Evolutionary conservation across 1,140 invertebrate genomes (phyloP).

Genomic region (Drosophila kanapiae): DNA sequence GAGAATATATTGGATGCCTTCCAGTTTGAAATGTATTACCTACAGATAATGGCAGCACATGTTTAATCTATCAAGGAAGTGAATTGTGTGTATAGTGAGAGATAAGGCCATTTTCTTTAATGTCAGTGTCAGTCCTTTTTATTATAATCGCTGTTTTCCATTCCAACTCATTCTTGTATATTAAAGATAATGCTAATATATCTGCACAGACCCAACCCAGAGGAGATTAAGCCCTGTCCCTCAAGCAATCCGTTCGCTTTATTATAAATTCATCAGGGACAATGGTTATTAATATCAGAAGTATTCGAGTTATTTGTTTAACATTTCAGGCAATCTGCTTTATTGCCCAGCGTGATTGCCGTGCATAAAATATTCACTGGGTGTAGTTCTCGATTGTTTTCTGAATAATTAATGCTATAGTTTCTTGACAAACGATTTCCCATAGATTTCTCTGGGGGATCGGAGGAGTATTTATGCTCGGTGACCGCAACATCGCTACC

Average conservation of each 20-base stretch:
- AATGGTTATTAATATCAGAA: constrained; percentile 11
- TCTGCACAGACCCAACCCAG: not conserved
- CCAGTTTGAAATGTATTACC: constrained; percentile 24
- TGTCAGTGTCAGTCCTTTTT: constrained; percentile 2
- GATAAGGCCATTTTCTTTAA: constrained; percentile 9
- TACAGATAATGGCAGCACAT: not conserved
- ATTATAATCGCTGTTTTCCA: constrained; percentile 2
- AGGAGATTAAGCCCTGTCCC: constrained; percentile 16
- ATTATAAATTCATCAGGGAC: constrained; percentile 25
- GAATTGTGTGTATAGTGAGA: too few species aligned
- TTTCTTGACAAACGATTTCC: not conserved
- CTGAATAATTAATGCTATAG: constrained; percentile 27
- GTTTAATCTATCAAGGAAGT: constrained; percentile 7
- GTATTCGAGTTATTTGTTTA: constrained; percentile 27
- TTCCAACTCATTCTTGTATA: not conserved
- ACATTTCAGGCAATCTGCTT: constrained; percentile 49
- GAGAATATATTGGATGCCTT: constrained; percentile 17
- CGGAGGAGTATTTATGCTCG: constrained; percentile 39
- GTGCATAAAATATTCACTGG: constrained; percentile 24
- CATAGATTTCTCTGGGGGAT: constrained; percentile 25
- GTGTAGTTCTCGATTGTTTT: constrained; percentile 6
- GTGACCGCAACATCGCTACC: constrained; percentile 25
- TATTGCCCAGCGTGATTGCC: constrained; percentile 19
- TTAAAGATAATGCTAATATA: constrained; percentile 1
- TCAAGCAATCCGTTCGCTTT: constrained; percentile 2